These are phyloP conservation scores for Drosophila kanapiae DNA, from an alignment of 1,140 invertebrate genomes.

Conservation along the genomic window DNA sequence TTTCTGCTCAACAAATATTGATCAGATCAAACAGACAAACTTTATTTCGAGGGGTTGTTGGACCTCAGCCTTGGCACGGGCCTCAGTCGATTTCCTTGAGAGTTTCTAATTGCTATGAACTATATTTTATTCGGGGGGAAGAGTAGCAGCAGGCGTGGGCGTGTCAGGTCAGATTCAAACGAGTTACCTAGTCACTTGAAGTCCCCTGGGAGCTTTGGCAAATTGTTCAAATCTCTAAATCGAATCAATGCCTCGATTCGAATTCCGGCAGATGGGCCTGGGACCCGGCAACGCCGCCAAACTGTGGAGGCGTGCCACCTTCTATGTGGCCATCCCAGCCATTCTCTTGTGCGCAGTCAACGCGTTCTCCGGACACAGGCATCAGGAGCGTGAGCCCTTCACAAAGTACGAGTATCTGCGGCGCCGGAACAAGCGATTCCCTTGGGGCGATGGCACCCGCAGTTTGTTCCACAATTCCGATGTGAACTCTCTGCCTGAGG, in stretches of 20 bases:
- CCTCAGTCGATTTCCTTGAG: conserved; percentile 52
- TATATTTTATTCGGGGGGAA: conserved; percentile 8
- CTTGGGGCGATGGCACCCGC: conserved; percentile 95
- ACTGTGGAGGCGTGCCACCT: conserved; percentile 89
- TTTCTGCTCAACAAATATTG: conserved; percentile 44
- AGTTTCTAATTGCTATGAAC: conserved; percentile 66
- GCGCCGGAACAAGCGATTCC: conserved; percentile 91
- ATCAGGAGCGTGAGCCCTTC: conserved; percentile 87
- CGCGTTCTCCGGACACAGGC: conserved; percentile 87
- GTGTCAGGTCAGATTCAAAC: not conserved
- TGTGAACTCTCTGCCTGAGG: conserved; percentile 90
- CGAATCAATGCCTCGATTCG: conserved; percentile 17
- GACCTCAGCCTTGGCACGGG: conserved; percentile 20
- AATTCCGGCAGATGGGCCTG: conserved; percentile 23
- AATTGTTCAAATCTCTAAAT: conserved; percentile 3
- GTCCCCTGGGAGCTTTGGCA: not conserved
- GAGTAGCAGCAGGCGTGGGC: conserved; percentile 15
- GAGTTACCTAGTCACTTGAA: not conserved
- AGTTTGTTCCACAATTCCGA: conserved; percentile 91
- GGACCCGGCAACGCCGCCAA: conserved; percentile 8
- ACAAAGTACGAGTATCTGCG: conserved; percentile 90
- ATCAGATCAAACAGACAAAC: conserved; percentile 31
- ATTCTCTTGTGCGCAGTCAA: conserved; percentile 89
- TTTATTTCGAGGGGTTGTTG: conserved; percentile 40
- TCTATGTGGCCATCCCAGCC: conserved; percentile 90